Percentiles rank a stretch among this genome's conserved stretches.
Evolutionary conservation across 2,113 vertebrate genomes (phyloP).

Genomic region (Rhinogobius similis): DNA sequence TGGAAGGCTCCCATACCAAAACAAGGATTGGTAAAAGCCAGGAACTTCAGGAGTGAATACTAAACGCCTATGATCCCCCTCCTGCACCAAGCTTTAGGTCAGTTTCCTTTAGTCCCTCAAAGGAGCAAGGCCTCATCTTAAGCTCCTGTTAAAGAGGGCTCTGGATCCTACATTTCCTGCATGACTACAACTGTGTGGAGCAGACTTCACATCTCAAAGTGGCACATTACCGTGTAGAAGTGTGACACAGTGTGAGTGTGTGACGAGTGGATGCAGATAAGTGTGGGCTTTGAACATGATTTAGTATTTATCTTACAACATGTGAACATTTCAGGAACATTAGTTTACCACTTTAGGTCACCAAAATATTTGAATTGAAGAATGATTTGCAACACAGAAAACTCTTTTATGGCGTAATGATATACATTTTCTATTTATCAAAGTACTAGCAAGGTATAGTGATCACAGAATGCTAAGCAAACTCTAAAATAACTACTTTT

Average conservation of each 20-base stretch:
- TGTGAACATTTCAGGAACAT: neutral
- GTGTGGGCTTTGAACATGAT: conserved; percentile 39
- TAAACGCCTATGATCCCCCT: conserved; percentile 28
- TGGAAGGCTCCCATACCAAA: conserved; percentile 35
- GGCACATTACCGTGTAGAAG: conserved; percentile 37
- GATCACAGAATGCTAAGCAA: neutral
- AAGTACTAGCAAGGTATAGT: neutral
- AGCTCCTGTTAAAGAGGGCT: conserved; percentile 42
- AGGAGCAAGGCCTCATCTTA: conserved; percentile 36
- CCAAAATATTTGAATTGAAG: conserved; percentile 6
- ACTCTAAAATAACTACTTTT: conserved; percentile 14
- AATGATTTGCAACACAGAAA: neutral
- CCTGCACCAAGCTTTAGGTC: conserved; percentile 24
- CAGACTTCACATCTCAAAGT: conserved; percentile 49
- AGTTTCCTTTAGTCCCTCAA: conserved; percentile 23
- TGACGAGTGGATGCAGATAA: conserved; percentile 39
- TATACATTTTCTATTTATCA: neutral
- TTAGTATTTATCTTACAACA: conserved; percentile 1
- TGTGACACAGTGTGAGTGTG: conserved; percentile 24
- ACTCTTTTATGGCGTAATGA: neutral
- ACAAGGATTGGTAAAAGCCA: conserved; percentile 19
- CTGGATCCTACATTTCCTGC: conserved; percentile 47
- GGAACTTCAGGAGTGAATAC: conserved; percentile 24
- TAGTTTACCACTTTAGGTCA: conserved; percentile 1
- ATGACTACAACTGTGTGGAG: conserved; percentile 59